These are phyloP conservation scores for Panthera leo DNA, from an alignment of 2,113 vertebrate genomes.

Conservation along the genomic window DNA sequence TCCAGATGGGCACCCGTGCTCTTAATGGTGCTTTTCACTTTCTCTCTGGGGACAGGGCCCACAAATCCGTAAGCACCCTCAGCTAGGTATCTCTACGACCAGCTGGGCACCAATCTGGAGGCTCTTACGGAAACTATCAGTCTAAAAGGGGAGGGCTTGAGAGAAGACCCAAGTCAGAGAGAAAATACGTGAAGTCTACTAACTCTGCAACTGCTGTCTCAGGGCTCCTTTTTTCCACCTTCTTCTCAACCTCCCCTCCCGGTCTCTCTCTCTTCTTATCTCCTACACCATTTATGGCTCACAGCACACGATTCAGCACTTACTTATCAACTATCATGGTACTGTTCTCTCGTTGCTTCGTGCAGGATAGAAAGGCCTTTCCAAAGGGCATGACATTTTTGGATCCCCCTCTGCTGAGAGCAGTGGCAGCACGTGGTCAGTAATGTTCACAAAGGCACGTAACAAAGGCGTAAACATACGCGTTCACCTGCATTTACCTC, in stretches of 20 bases:
- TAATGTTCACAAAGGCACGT: background rate
- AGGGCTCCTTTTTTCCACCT: fast-evolving
- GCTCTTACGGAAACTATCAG: background rate
- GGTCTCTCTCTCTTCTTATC: background rate
- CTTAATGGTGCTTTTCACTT: background rate
- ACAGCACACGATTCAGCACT: background rate
- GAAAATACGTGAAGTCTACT: background rate
- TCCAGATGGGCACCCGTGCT: background rate
- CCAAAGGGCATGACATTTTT: background rate
- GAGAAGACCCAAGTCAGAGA: background rate
- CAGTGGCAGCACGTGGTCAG: background rate
- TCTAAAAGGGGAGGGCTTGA: background rate
- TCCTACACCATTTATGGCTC: background rate
- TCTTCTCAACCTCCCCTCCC: background rate
- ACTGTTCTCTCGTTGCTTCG: background rate
- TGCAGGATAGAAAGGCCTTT: background rate
- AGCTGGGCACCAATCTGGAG: background rate
- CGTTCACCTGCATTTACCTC: background rate
- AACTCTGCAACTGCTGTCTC: background rate
- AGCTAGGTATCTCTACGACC: background rate
- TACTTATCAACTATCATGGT: background rate
- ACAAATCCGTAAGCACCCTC: background rate
- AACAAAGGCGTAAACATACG: background rate
- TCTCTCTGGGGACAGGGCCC: background rate
- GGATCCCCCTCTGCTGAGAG: background rate